A percentile compares a stretch with the other conserved stretches of the same genome.
These are phyloP conservation scores for Oscheius sp. DNA, from an alignment of 2,888 invertebrate genomes.

Conservation along the genomic window DNA sequence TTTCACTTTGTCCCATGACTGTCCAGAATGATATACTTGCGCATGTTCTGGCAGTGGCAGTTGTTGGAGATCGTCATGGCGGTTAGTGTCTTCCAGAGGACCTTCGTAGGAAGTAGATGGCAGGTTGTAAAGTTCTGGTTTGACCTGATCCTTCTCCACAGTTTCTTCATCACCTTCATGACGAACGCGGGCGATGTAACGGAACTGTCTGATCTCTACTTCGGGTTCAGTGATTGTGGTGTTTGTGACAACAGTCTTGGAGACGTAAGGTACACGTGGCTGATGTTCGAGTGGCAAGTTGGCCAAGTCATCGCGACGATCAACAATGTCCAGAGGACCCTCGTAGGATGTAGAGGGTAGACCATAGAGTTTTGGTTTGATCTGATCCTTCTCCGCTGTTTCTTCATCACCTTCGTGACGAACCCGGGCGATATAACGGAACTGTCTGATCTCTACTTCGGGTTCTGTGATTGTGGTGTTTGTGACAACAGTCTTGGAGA, in stretches of 20 bases:
- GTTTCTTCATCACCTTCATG: conserved; percentile 46
- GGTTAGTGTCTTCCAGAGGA: conserved; percentile 36
- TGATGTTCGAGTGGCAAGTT: no score
- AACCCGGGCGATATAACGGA: conserved; percentile 41
- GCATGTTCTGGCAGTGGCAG: conserved; percentile 37
- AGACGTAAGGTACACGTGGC: no score
- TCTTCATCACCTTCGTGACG: conserved; percentile 46
- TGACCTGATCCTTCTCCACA: conserved; percentile 30
- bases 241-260: no score
- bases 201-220: conserved; percentile 3
- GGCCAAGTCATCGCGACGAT: no score
- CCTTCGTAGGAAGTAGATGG: conserved; percentile 32
- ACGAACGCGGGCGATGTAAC: conserved; percentile 40
- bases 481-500: no score
- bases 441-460: background rate
- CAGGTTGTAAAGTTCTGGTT: conserved; percentile 36
- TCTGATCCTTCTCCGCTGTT: conserved; percentile 27
- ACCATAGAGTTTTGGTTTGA: conserved; percentile 34
- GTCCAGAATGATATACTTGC: conserved; percentile 43
- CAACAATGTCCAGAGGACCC: conserved; percentile 18
- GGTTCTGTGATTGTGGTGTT: no score
- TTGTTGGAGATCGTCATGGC: conserved; percentile 31
- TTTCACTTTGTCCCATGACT: background rate
- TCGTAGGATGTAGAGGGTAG: conserved; percentile 31
- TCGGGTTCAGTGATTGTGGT: no score